Percentiles rank a stretch among this genome's conserved stretches.
phyloP scores from a whole-genome alignment of 1,140 invertebrate species.

The Liolophura sinensis region DNA sequence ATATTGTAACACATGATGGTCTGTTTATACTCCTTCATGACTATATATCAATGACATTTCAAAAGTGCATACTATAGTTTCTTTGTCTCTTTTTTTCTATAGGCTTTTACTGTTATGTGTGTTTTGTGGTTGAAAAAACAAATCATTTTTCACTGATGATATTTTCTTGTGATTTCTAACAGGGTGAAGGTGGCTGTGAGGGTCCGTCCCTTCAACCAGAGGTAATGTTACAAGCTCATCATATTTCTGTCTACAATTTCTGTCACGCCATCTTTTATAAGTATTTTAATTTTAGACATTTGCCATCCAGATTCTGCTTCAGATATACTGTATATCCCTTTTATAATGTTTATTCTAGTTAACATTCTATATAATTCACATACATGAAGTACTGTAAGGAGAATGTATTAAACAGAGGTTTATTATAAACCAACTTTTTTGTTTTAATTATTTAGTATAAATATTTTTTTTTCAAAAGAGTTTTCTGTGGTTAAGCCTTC shows the following conservation, averaged over 20 bases:
- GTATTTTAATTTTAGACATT: constrained; percentile 22
- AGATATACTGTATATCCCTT: not conserved
- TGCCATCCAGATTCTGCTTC: not conserved
- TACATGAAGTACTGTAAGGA: not conserved
- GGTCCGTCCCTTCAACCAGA: constrained; percentile 66
- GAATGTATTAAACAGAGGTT: not conserved
- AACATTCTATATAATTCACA: not conserved
- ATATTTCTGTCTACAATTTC: not conserved
- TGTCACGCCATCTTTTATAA: constrained; percentile 24
- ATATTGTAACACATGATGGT: no score
- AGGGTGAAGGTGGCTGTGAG: constrained; percentile 66
- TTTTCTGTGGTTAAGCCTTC: no score
- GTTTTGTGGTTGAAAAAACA: no score
- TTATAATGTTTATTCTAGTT: not conserved
- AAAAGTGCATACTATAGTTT: no score
- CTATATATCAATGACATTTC: no score
- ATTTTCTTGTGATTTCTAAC: constrained; percentile 22
- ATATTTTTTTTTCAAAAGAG: constrained; percentile 16
- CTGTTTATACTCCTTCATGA: no score
- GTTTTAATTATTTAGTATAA: not conserved
- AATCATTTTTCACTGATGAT: constrained; percentile 1
- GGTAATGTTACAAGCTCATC: constrained; percentile 28
- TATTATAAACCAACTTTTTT: not conserved
- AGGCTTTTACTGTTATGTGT: no score
- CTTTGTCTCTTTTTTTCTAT: no score